Percentiles rank a stretch among this genome's conserved stretches.
Evolutionary conservation across 2,888 invertebrate genomes (phyloP).

Genomic region (Agrilus cyanescens): DNA sequence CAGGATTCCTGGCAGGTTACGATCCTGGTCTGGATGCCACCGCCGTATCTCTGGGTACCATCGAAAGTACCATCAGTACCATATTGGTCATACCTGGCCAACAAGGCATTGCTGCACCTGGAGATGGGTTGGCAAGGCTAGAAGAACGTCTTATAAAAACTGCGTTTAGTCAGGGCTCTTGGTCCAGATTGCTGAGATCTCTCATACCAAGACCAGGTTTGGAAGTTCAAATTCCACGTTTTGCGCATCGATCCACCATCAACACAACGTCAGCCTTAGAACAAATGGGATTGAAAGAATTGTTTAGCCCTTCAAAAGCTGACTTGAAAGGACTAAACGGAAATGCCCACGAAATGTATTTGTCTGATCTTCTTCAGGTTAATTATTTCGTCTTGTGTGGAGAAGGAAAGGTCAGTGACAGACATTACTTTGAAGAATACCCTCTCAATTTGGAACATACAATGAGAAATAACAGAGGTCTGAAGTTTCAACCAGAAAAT

Average conservation of each 20-base stretch:
- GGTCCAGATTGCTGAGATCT: conserved; percentile 62
- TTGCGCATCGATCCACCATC: conserved; percentile 70
- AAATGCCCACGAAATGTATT: conserved; percentile 60
- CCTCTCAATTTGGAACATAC: conserved; percentile 48
- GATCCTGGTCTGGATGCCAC: conserved; percentile 77
- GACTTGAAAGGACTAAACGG: conserved; percentile 77
- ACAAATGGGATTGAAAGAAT: conserved; percentile 68
- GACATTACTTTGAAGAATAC: conserved; percentile 72
- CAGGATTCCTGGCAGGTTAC: conserved; percentile 71
- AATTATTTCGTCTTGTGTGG: conserved; percentile 78
- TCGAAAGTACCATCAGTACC: conserved; percentile 61
- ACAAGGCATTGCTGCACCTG: conserved; percentile 67
- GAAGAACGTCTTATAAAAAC: conserved; percentile 58
- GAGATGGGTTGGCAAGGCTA: conserved; percentile 63
- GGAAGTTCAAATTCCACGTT: conserved; percentile 74
- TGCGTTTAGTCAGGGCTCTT: conserved; percentile 54
- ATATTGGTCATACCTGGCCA: conserved; percentile 78
- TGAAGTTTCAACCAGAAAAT: conserved; percentile 14
- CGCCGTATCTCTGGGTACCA: conserved; percentile 62
- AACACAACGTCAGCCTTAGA: conserved; percentile 69
- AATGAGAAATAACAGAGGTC: conserved; percentile 30
- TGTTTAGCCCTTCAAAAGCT: conserved; percentile 64
- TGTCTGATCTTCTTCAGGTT: conserved; percentile 76
- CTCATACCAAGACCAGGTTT: conserved; percentile 64
- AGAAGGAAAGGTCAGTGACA: conserved; percentile 56